Percentiles rank a stretch among this genome's conserved stretches.
Conservation (phyloP, 1,140 invertebrate species). For the Pachyrhynchus sulphureomaculatus region DNA sequence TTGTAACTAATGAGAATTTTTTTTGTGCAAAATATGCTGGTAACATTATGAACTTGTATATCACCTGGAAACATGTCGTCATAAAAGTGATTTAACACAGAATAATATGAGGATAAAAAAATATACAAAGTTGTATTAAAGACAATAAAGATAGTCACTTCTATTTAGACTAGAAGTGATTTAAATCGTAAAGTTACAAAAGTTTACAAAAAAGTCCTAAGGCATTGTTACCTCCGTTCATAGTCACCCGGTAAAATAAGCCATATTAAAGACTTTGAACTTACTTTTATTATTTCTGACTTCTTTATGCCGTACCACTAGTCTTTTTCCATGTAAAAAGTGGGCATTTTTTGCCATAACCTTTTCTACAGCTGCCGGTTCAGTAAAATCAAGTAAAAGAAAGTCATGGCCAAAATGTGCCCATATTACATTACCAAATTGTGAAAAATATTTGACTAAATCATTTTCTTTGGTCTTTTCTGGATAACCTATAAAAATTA, state of each 20-base stretch:
- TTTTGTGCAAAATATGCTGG: no score
- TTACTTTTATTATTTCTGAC: slow-evolving; percentile 1
- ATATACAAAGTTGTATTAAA: no score
- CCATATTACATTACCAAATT: slow-evolving; percentile 49
- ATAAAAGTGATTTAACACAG: no score
- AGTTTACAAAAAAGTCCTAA: no score
- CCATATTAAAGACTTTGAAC: background rate
- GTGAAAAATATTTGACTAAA: slow-evolving; percentile 47
- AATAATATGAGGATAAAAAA: no score
- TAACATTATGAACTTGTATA: no score
- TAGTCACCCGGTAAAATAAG: background rate
- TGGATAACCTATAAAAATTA: slow-evolving; percentile 35
- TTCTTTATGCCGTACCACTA: slow-evolving; percentile 23
- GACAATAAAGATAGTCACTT: no score
- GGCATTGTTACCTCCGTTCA: no score
- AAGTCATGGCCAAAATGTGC: slow-evolving; percentile 36
- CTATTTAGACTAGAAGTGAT: no score
- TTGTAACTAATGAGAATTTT: no score
- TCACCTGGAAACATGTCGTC: no score
- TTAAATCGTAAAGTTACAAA: no score
- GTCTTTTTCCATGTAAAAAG: slow-evolving; percentile 13
- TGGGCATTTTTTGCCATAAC: slow-evolving; percentile 34
- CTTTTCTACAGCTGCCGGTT: slow-evolving; percentile 34
- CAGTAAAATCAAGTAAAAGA: slow-evolving; percentile 24
- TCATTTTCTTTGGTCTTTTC: slow-evolving; percentile 17